Evolutionary conservation across 2,113 vertebrate genomes (phyloP), one percentile per base, ranked within the genome.

Genomic region (Pelmatolapia mariae): DNA sequence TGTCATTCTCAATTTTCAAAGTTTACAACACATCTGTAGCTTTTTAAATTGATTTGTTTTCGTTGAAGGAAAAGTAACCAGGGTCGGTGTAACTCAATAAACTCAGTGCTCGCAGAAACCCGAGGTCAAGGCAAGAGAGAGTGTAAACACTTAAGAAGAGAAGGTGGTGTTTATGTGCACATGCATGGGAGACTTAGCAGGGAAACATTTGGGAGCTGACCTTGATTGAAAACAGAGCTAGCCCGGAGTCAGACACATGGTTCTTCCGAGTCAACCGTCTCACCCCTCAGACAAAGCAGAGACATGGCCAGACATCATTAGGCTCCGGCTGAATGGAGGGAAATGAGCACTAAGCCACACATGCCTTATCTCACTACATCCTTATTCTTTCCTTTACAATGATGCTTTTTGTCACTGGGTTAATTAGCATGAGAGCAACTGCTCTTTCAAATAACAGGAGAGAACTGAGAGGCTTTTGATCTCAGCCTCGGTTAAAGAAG

Each of bases 151-250:
- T 82, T 36, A 45, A 47, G 33, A 45, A n/a, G 47, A 24, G 11
- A 40, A 68, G 24, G 36, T 68, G 29, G 38, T 90, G 79, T 91
- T 92, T 87, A 82, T 88, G 43, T 57, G 22, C 82, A 59, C 26
- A n/a, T 92, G 85, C 54, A 50, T 24, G 76, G 81, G 78, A 82
- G 82, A 85, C 79, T 47, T 82, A 68, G 79, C 84, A 24, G 91
- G 40, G 83, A 66, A 54, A 79, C 63, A 29, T 90, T 71, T 89
- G 82, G 87, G 88, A 91, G 31, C 29, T 4, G 47, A 78, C 66
- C 81, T 78, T 92, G 90, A 95, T 92, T 91, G 82, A 82, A 93
- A 94, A 89, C 91, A 91, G 91, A 90, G 83, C 87, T 86, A 5
- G 80, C 40, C 89, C 71, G 82, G 47, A 90, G 86, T 86, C 82